Evolutionary conservation across 2,113 vertebrate species (phyloP).

Genomic region (Urocitellus parryii): DNA sequence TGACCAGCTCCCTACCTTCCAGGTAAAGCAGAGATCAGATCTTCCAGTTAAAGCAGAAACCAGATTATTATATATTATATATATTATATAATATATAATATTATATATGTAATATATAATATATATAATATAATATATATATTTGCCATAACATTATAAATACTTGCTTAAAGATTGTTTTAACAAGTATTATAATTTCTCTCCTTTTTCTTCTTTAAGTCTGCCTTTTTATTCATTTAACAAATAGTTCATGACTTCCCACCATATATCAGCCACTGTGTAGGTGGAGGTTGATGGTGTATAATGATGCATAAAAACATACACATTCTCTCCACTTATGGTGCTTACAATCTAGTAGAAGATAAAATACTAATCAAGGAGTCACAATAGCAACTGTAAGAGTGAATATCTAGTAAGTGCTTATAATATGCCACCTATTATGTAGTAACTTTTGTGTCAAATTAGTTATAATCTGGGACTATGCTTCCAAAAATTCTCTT

Average conservation of each 20-base stretch:
- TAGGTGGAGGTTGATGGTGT: not conserved
- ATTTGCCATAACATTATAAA: not conserved
- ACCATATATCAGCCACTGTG: not conserved
- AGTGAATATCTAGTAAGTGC: not conserved
- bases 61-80: no score
- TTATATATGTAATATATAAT: no score
- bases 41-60: not conserved
- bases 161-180: not conserved
- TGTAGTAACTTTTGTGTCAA: not conserved
- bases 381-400: not conserved
- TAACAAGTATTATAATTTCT: not conserved
- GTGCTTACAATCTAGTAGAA: not conserved
- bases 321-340: not conserved
- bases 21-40: not conserved
- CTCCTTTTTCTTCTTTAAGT: not conserved
- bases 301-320: not conserved
- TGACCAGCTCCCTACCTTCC: not conserved
- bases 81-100: no score
- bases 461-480: constrained; percentile 15
- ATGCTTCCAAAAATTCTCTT: not conserved
- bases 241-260: constrained; percentile 42
- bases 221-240: not conserved
- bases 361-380: constrained; percentile 12
- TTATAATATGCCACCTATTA: not conserved
- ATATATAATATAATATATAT: no score